Evolutionary conservation across 1,140 invertebrate species (phyloP).

Genomic region (Hetaerina americana): DNA sequence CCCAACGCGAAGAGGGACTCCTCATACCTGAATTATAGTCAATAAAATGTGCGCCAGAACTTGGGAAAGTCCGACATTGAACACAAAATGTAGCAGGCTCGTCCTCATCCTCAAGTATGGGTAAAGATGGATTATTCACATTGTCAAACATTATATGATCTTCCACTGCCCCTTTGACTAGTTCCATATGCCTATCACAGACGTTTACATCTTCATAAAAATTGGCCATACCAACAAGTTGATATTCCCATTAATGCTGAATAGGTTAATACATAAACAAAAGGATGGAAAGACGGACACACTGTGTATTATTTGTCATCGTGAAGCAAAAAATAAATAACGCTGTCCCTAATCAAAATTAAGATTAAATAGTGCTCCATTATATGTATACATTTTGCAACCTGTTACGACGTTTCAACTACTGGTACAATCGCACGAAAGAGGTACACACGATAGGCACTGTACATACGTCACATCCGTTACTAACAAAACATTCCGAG

Average conservation of each 20-base stretch:
- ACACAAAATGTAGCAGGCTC: constrained; percentile 1
- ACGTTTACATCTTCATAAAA: neutral
- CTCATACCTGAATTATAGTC: neutral
- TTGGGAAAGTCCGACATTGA: neutral
- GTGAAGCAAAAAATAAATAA: too few species aligned
- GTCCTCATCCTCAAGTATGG: neutral
- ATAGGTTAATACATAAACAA: too few species aligned
- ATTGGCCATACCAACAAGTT: neutral
- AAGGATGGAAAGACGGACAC: too few species aligned
- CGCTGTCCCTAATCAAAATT: too few species aligned
- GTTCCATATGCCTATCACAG: neutral
- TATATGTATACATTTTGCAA: neutral
- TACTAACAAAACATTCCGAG: too few species aligned
- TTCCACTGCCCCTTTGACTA: neutral
- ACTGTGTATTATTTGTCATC: too few species aligned
- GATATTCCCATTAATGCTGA: too few species aligned
- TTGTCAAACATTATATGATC: neutral
- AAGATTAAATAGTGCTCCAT: too few species aligned
- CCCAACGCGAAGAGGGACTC: neutral
- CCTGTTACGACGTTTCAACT: neutral
- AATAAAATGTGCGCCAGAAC: neutral
- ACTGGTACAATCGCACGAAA: neutral
- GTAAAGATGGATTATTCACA: neutral
- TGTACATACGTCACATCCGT: neutral
- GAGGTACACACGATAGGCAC: neutral